These are phyloP conservation scores for Tor tambroides DNA, from an alignment of 2,113 vertebrate genomes.

Conservation along the genomic window DNA sequence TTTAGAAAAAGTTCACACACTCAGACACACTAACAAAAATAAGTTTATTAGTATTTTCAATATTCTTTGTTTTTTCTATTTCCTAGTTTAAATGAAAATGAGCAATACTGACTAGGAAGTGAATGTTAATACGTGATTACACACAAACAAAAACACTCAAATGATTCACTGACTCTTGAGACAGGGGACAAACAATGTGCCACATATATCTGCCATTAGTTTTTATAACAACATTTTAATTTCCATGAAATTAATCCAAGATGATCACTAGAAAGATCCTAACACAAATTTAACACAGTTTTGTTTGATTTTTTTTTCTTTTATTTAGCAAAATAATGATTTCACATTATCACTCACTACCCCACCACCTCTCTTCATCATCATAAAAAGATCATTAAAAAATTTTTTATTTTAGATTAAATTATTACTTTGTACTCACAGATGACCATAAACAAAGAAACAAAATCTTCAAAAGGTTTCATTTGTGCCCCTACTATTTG, in stretches of 20 bases:
- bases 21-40: constrained; percentile 22
- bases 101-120: constrained; percentile 15
- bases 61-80: neutral
- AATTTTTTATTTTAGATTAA: neutral
- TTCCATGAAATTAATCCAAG: neutral
- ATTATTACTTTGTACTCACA: neutral
- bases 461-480: too few species aligned
- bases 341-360: neutral
- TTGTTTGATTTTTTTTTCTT: neutral
- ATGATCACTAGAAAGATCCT: neutral
- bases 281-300: neutral
- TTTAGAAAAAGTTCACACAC: neutral
- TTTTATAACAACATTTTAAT: neutral
- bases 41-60: neutral
- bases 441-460: neutral
- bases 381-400: neutral
- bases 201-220: neutral
- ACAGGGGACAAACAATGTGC: neutral
- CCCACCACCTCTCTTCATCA: neutral
- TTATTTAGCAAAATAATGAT: neutral
- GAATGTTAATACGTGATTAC: constrained; percentile 49
- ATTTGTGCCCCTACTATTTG: too few species aligned
- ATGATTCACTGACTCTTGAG: neutral
- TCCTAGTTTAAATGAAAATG: neutral
- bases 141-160: neutral